phyloP scores from a whole-genome alignment of 2,797 vertebrate species.

The Aphelocoma californica region DNA sequence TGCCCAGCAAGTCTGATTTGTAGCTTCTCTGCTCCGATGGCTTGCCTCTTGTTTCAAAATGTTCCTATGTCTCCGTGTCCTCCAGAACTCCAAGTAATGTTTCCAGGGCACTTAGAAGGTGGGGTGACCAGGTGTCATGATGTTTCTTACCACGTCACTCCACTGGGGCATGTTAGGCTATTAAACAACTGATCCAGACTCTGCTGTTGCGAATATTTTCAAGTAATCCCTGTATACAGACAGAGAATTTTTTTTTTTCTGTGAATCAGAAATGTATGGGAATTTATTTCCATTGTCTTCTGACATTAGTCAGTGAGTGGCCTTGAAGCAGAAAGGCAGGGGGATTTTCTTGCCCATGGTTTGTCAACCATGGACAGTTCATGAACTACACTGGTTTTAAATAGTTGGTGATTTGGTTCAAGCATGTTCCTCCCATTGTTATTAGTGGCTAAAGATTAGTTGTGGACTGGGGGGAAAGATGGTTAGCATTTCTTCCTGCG shows the following conservation, averaged over 20 bases:
- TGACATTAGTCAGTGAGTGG: background rate
- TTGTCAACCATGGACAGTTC: background rate
- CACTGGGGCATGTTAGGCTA: background rate
- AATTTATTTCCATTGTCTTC: background rate
- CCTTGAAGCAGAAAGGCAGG: background rate
- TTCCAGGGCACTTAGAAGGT: conserved; percentile 13
- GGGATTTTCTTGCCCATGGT: background rate
- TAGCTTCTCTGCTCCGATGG: conserved; percentile 17
- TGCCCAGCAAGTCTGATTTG: conserved; percentile 48
- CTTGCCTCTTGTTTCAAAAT: conserved; percentile 9
- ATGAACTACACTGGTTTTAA: background rate
- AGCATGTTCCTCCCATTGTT: background rate
- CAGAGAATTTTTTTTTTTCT: background rate
- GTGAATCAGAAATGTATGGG: background rate
- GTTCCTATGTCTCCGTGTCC: conserved; percentile 27
- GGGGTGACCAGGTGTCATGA: background rate
- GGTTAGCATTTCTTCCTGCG: background rate
- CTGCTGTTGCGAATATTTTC: background rate
- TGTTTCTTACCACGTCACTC: background rate
- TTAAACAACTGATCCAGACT: background rate
- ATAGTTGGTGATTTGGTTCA: background rate
- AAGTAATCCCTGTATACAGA: background rate
- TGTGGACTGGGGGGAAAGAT: background rate
- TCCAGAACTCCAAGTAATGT: background rate
- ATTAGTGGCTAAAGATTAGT: background rate